phyloP scores from a whole-genome alignment of 2,797 vertebrate species.

The Pitangus sulphuratus region DNA sequence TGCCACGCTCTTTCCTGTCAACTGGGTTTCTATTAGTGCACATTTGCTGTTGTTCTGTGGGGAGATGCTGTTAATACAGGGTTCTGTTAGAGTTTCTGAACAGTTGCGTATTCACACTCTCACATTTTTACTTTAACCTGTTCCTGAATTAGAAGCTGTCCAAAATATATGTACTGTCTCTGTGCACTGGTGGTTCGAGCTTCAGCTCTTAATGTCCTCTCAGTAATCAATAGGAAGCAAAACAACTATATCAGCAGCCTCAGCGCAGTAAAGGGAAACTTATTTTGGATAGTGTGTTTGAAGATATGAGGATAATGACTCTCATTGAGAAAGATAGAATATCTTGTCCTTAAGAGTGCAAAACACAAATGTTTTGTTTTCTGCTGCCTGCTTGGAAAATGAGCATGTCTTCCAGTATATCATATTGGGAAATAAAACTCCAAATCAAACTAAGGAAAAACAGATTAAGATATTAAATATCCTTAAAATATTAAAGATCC shows the following conservation, averaged over 20 bases:
- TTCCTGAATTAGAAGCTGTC: conserved; percentile 7
- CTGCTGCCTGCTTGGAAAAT: neutral
- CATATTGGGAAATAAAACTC: neutral
- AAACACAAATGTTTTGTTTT: neutral
- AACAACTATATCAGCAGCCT: neutral
- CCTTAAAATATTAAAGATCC: neutral
- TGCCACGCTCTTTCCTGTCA: neutral
- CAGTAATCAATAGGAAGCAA: conserved; percentile 42
- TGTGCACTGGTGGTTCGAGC: neutral
- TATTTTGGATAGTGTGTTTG: neutral
- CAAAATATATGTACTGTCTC: neutral
- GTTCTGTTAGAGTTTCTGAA: neutral
- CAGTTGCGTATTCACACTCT: neutral
- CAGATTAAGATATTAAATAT: neutral
- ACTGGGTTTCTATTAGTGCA: neutral
- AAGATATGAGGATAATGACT: neutral
- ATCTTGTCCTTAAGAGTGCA: neutral
- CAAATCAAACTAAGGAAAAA: neutral
- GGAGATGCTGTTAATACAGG: neutral
- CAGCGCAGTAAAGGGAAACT: neutral
- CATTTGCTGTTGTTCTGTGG: neutral
- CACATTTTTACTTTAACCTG: neutral
- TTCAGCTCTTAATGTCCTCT: conserved; percentile 17
- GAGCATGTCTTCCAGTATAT: neutral
- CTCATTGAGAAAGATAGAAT: neutral